Evolutionary conservation across 2,888 invertebrate species (phyloP), one percentile per base, ranked within the genome.

Genomic region (Limnephilus marmoratus): DNA sequence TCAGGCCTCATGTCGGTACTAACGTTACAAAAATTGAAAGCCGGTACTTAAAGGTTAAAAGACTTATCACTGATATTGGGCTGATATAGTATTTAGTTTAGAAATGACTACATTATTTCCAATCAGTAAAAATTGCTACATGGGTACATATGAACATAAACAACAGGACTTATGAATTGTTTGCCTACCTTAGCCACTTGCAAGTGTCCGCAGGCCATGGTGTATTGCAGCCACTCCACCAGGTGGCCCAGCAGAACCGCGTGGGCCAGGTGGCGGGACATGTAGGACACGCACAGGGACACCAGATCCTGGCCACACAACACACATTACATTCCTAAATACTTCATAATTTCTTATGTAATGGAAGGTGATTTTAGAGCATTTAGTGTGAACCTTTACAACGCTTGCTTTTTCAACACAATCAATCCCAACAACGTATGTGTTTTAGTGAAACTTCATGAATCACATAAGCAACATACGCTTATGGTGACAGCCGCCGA

Each of bases 171-270:
- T 2, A 12, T 31, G 7, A 3, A 31, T 81, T 81, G 24, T 29
- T 34, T n/a, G 29, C 45, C 93, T 94, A 96, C 97, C 95, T 95
- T 96, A 7, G 97, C 97, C 12, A 98, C 97, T 68, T 97, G 96
- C 81, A 96, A 95, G 94, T 98, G 98, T 41, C 98, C 98, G 94
- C 98, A 98, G 9, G 98, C 97, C 94, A 98, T 97, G 0, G 98
- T 98, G 95, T 99, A 99, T 95, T 99, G 99, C 94, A 98, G 96
- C 99, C 99, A 99, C 0, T 98, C 97, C 53, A 99, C 97, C 37
- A 99, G 96, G 93, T 98, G 98, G 29, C 98, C 98, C 92, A 98
- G 97, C 91, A 97, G 97, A 0, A 98, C 98, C 9, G 99, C 98
- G 94, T 98, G 97, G 3, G 98, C 98, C 90, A 99, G 97, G 95